Conservation (phyloP, 2,888 invertebrate genomes). For the Thereva unica region DNA sequence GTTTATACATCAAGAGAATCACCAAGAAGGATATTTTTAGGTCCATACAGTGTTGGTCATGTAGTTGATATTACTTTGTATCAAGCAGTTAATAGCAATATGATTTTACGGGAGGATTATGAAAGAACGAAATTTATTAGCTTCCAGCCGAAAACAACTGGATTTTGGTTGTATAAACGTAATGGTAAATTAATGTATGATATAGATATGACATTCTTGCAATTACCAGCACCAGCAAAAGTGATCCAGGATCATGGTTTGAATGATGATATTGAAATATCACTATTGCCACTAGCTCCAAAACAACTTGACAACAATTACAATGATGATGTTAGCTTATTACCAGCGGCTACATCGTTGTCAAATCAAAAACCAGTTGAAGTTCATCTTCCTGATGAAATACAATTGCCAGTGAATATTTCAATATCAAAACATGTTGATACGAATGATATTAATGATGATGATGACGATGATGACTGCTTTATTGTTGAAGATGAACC, state of each 20-base stretch:
- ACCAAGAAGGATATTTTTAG: conserved; percentile 55
- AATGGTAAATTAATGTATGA: conserved; percentile 46
- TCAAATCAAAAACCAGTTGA: too few species aligned
- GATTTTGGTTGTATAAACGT: conserved; percentile 52
- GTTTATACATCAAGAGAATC: conserved; percentile 37
- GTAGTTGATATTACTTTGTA: conserved; percentile 49
- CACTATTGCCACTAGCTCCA: too few species aligned
- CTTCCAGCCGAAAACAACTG: conserved; percentile 48
- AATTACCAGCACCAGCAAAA: background rate
- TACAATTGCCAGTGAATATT: background rate
- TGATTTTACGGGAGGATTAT: conserved; percentile 55
- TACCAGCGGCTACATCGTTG: too few species aligned
- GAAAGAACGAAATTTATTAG: conserved; percentile 50
- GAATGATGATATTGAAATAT: conserved; percentile 6
- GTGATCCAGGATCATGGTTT: background rate
- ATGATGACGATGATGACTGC: conserved; percentile 5
- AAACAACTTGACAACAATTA: too few species aligned
- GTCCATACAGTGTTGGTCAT: conserved; percentile 50
- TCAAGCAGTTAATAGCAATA: conserved; percentile 54
- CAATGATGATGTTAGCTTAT: too few species aligned
- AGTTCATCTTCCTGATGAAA: too few species aligned
- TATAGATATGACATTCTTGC: conserved; percentile 12
- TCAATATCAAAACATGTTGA: background rate
- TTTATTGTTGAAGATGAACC: background rate
- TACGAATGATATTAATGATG: background rate